Evolutionary conservation across 2,797 vertebrate species (phyloP), one percentile per base, ranked within the genome.

Genomic region (Telmatherina bonti): DNA sequence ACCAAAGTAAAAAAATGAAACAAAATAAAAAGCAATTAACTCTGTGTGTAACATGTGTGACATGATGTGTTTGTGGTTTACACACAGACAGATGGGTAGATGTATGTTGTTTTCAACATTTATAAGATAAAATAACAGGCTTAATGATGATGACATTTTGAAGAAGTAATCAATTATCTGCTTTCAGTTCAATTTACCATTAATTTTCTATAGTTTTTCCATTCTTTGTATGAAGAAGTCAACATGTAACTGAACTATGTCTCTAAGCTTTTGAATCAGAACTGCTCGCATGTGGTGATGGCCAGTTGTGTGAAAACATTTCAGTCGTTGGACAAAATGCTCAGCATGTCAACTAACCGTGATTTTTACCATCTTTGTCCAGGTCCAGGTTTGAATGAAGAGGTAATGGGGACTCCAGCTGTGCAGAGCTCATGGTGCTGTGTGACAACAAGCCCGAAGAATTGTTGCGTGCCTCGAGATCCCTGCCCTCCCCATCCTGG

Each of bases 401-500:
- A 56, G 91, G 84, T 1, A 94, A 90, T 0, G 88, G 85, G 5
- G 94, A 81, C 69, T 93, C 92, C 49, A 92, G 89, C 85, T 93
- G 91, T 45, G 81, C 65, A 0, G 91, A 22, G n/a, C 88, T 71
- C 18, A 93, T 79, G 26, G 95, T 84, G 51, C 91, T 89, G 0
- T 91, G 90, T 0, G 94, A 91, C 16, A 93, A 91, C 10, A 92
- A 91, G 70, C 84, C 83, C 12, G 89, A 92, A 1, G 93, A 81
- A 29, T 85, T 94, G 81, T 87, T 83, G 2, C 90, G 69, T 45
- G 86, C 93, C 2, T 98, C 96, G 0, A 93, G 88, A 62, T 97
- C 96, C 0, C 87, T 93, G 0, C 91, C 83, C 0, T 97, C 96
- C 73, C 94, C 90, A n/a, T 97, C 95, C 43, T 95, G 96, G 52